Evolutionary conservation across 2,797 vertebrate species (phyloP).

Genomic region (Brachymystax lenok): DNA sequence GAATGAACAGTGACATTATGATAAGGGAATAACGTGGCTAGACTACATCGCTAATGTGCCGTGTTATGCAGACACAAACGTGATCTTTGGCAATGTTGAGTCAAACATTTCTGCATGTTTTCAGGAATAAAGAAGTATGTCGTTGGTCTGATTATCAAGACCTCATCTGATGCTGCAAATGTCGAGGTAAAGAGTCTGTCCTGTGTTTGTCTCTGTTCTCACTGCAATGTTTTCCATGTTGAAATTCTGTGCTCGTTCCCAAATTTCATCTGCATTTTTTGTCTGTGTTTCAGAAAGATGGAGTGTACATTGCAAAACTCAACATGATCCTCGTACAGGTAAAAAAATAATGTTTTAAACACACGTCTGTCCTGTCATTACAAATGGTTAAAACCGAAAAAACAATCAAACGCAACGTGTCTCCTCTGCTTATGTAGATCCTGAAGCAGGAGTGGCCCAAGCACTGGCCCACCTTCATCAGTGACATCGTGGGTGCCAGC

Average conservation of each 20-base stretch:
- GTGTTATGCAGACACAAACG: too few relatives aligned
- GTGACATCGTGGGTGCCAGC: constrained; percentile 97
- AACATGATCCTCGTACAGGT: constrained; percentile 99
- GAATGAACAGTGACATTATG: neutral
- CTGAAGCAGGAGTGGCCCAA: constrained; percentile 99
- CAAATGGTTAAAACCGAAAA: neutral
- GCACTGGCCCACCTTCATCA: constrained; percentile 99
- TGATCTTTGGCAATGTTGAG: neutral
- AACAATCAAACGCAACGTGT: neutral
- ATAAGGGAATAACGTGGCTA: neutral
- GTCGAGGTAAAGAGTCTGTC: constrained; percentile 81
- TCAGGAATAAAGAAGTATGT: constrained; percentile 98
- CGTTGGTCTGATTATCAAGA: constrained; percentile 97
- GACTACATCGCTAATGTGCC: neutral
- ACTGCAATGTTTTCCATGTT: neutral
- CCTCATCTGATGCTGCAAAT: constrained; percentile 90
- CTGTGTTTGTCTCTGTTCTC: neutral
- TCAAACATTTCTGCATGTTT: neutral
- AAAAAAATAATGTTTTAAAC: neutral
- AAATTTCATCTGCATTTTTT: neutral
- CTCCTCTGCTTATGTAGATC: constrained; percentile 74
- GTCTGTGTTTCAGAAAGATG: constrained; percentile 85
- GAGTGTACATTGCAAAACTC: constrained; percentile 95
- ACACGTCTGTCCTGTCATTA: neutral
- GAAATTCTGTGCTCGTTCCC: neutral